These are phyloP conservation scores for Nicator chloris DNA, from an alignment of 2,113 vertebrate species.

Conservation along the genomic window DNA sequence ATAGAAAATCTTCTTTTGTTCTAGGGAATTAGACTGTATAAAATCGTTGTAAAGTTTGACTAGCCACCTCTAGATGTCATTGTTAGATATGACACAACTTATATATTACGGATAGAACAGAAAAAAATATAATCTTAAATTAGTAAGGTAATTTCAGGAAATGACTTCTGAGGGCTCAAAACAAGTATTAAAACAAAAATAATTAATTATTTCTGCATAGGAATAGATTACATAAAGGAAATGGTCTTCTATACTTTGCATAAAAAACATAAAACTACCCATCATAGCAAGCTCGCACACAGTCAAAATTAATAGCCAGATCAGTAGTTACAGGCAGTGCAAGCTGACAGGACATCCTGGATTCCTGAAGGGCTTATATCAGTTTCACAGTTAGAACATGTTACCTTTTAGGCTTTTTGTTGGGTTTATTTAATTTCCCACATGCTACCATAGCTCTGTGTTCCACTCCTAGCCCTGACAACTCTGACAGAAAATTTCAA, in stretches of 20 bases:
- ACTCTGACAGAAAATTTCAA: neutral
- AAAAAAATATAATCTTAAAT: neutral
- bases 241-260: neutral
- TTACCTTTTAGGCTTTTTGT: neutral
- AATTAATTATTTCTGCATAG: neutral
- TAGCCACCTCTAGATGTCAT: neutral
- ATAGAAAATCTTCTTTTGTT: neutral
- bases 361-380: neutral
- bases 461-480: neutral
- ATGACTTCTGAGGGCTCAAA: neutral
- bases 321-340: neutral
- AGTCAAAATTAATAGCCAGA: neutral
- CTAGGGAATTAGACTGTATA: neutral
- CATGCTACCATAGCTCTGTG: neutral
- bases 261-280: neutral
- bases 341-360: neutral
- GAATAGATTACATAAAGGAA: neutral
- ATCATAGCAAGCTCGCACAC: neutral
- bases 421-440: neutral
- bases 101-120: neutral
- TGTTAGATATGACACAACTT: neutral
- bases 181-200: neutral
- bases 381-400: neutral
- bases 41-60: neutral
- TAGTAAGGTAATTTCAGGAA: neutral